Evolutionary conservation across 2,797 vertebrate genomes (phyloP).

Genomic region (Scomberomorus guttatus): DNA sequence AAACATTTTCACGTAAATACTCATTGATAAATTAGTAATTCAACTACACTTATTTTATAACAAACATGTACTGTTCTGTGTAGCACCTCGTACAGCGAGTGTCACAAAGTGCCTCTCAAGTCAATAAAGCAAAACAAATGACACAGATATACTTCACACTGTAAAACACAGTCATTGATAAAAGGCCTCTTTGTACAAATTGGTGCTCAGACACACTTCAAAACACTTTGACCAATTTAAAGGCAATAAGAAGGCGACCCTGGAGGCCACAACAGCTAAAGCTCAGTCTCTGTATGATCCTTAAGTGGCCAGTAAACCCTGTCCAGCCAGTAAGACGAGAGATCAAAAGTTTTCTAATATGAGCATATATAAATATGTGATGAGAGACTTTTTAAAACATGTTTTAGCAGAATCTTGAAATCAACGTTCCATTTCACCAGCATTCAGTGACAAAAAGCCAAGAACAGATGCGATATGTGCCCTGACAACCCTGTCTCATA

Average conservation of each 20-base stretch:
- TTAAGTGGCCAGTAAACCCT: neutral
- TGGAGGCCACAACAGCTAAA: neutral
- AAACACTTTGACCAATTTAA: neutral
- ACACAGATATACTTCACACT: conserved; percentile 17
- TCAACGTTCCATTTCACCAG: conserved; percentile 15
- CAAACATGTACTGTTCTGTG: conserved; percentile 26
- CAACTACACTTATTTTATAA: conserved; percentile 6
- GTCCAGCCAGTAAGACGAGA: neutral
- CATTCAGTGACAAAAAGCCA: conserved; percentile 41
- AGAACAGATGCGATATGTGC: conserved; percentile 24
- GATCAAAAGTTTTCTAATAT: neutral
- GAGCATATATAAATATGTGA: too few relatives aligned
- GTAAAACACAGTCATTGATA: conserved; percentile 24
- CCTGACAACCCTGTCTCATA: neutral
- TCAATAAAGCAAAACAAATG: conserved; percentile 41
- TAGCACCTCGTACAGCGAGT: neutral
- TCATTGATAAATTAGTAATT: conserved; percentile 22
- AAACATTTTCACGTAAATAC: conserved; percentile 14
- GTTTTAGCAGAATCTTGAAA: conserved; percentile 18
- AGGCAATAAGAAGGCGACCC: neutral
- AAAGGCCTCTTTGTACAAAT: conserved; percentile 33
- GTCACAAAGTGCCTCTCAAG: conserved; percentile 26
- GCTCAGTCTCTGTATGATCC: neutral
- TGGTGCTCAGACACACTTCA: conserved; percentile 19
- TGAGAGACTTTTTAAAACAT: neutral